phyloP scores from a whole-genome alignment of 2,888 invertebrate species.

The Polydrusus pterygomalis region DNA sequence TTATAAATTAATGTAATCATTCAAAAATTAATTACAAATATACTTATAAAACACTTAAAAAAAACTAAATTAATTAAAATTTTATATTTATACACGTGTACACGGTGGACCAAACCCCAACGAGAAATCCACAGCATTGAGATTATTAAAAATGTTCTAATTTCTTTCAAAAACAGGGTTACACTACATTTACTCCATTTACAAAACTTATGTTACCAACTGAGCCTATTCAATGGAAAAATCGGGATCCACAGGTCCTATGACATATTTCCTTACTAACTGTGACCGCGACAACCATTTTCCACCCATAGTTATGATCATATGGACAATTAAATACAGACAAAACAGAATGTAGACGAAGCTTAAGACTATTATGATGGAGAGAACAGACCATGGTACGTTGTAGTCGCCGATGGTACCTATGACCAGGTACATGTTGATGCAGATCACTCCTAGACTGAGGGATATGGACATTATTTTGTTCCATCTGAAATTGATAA shows the following conservation, averaged over 20 bases:
- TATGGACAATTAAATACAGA: slow-evolving; percentile 83
- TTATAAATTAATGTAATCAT: no score
- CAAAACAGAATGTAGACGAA: slow-evolving; percentile 83
- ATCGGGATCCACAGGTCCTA: slow-evolving; percentile 71
- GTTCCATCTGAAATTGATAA: slow-evolving; percentile 76
- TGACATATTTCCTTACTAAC: slow-evolving; percentile 76
- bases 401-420: slow-evolving; percentile 75
- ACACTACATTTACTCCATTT: not conserved
- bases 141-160: no score
- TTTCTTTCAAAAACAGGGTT: no score
- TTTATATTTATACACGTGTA: no score
- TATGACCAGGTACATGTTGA: slow-evolving; percentile 87
- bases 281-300: slow-evolving; percentile 73
- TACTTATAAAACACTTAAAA: no score
- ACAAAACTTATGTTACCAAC: no score
- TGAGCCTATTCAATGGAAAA: slow-evolving; percentile 15
- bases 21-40: no score
- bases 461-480: slow-evolving; percentile 81
- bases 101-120: no score
- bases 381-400: slow-evolving; percentile 71
- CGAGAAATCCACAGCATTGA: no score
- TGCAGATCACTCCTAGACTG: slow-evolving; percentile 82
- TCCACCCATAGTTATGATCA: slow-evolving; percentile 80
- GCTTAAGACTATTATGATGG: slow-evolving; percentile 75
- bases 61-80: no score